Conservation (phyloP, 1,140 invertebrate species). For the Harlomillsia oculata region DNA sequence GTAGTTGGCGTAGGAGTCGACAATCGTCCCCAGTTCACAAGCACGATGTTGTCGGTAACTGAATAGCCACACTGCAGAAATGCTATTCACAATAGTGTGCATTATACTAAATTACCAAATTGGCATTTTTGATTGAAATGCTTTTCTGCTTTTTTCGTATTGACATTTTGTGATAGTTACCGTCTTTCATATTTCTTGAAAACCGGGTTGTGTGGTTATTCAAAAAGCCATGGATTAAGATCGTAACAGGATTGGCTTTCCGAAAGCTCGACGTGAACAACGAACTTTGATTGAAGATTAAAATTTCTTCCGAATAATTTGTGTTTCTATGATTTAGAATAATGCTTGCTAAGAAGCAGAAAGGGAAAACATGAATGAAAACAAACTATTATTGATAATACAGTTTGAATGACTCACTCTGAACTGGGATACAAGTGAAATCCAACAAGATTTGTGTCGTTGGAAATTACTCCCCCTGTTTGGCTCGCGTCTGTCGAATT, state of each 20-base stretch:
- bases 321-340: background rate
- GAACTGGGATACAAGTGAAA: conserved; percentile 16
- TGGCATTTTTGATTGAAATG: no score
- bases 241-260: background rate
- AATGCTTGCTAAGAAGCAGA: no score
- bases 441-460: conserved; percentile 11
- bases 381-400: background rate
- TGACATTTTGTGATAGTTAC: background rate
- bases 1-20: conserved; percentile 1
- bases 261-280: conserved; percentile 4
- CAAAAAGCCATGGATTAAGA: conserved; percentile 16
- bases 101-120: background rate
- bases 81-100: background rate
- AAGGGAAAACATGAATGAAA: background rate
- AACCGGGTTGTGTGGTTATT: conserved; percentile 10
- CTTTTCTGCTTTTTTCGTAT: background rate
- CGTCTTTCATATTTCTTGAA: conserved; percentile 12
- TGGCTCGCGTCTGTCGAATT: background rate
- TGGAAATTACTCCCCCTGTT: conserved; percentile 6
- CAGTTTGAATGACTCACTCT: conserved; percentile 3
- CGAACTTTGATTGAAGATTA: background rate
- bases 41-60: conserved; percentile 7
- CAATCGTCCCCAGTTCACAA: conserved; percentile 19
- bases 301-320: background rate
- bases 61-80: conserved; percentile 3